Percentiles rank a stretch among this genome's conserved stretches.
Conservation (phyloP, 2,113 vertebrate genomes). For the Struthidea cinerea region DNA sequence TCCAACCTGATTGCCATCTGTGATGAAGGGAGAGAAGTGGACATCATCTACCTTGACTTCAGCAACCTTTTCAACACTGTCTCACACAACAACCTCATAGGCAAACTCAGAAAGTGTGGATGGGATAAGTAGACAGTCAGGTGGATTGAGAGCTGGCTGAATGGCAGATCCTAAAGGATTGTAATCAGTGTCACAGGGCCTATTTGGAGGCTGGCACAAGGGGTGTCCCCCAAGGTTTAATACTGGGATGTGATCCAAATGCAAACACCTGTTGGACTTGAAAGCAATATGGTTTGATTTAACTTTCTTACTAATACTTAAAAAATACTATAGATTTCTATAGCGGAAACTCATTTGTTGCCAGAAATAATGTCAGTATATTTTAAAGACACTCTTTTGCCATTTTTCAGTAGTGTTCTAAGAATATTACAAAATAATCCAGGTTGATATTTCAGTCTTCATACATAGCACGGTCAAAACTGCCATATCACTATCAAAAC, state of each 20-base stretch:
- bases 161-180: neutral
- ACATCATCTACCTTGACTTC: neutral
- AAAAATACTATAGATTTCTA: neutral
- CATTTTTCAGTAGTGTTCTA: neutral
- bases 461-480: neutral
- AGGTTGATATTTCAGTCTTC: neutral
- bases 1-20: neutral
- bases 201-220: neutral
- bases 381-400: neutral
- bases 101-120: neutral
- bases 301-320: neutral
- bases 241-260: neutral
- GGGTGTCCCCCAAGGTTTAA: no score
- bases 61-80: neutral
- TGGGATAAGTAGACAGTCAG: neutral
- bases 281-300: neutral
- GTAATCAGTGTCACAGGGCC: neutral
- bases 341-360: neutral
- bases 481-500: neutral
- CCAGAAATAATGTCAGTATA: neutral
- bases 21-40: neutral
- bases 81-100: neutral
- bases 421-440: neutral
- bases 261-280: neutral
- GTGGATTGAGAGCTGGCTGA: neutral